Evolutionary conservation across 2,797 vertebrate species (phyloP), one percentile per base, ranked within the genome.

Genomic region (Phalanger gymnotis): DNA sequence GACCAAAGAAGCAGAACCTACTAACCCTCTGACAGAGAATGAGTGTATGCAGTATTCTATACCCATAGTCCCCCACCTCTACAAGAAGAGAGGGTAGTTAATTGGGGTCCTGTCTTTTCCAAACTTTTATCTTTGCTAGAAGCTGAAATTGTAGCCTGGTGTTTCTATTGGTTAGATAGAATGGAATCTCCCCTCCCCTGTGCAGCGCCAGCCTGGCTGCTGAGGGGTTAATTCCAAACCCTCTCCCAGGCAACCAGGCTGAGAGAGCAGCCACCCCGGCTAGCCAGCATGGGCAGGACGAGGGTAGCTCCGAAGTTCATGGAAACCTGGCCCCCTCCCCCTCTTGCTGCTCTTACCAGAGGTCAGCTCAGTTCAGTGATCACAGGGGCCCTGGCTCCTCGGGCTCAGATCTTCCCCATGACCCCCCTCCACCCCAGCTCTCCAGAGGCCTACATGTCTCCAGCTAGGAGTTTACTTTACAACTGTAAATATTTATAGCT

Each of bases 401-500:
- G 54, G 92, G 51, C 19, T 13, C 53, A 90, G 94, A 28, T 14
- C 40, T n/a, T 89, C 25, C 92, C 30, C 40, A 13, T 2, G 54
- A 22, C 54, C 16, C n/a, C 22, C 28, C 10, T 30, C 31, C 34
- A n/a, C 57, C 12, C 90, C 54, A 47, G 57, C 51, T 5, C 27
- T 90, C 51, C 27, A 7, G 28, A 52, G 52, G 89, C 89, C 53
- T 30, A 22, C 27, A 3, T 3, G 54, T 61, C 90, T 93, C 96
- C 54, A 57, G 90, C 57, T 28, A 91, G 91, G 95, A 97, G 96
- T 95, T 94, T 95, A 96, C 87, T 97, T 90, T 92, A 92, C 66
- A 95, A 96, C 95, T 94, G 90, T 97, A 97, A 98, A 97, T 97
- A 98, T 97, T 97, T 97, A 94, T 55, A 89, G 40, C 91, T 27